Conservation (phyloP, 2,113 vertebrate genomes). For the Suricata suricatta region DNA sequence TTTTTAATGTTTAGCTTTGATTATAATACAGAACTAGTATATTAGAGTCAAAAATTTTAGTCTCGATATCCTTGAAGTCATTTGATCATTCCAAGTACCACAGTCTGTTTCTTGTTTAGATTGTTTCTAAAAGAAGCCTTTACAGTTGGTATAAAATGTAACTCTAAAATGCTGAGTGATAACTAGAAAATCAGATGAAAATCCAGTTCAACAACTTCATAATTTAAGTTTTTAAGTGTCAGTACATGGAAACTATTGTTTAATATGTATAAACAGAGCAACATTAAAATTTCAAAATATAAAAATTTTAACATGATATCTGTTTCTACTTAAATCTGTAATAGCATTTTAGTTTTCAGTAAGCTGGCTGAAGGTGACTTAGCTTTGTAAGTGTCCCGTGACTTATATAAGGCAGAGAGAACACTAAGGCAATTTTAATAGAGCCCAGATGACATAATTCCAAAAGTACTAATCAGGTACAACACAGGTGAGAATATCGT, state of each 20-base stretch:
- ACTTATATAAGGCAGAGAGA: slow-evolving; percentile 72
- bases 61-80: not conserved
- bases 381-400: slow-evolving; percentile 80
- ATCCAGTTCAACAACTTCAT: slow-evolving; percentile 57
- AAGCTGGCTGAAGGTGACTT: slow-evolving; percentile 78
- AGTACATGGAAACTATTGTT: slow-evolving; percentile 46
- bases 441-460: slow-evolving; percentile 77
- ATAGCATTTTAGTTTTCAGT: slow-evolving; percentile 78
- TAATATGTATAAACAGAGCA: slow-evolving; percentile 37
- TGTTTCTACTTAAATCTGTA: not conserved
- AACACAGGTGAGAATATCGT: slow-evolving; percentile 67
- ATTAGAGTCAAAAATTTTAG: slow-evolving; percentile 29
- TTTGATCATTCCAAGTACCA: slow-evolving; percentile 46
- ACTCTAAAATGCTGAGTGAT: slow-evolving; percentile 43
- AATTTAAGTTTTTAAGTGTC: slow-evolving; percentile 42
- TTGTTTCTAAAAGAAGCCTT: not conserved
- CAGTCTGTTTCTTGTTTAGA: not conserved
- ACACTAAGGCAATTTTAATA: slow-evolving; percentile 80
- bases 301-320: not conserved
- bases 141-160: not conserved
- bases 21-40: not conserved
- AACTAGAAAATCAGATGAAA: slow-evolving; percentile 47
- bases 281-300: not conserved
- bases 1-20: slow-evolving; percentile 35
- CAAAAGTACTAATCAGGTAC: slow-evolving; percentile 74